Evolutionary conservation across 2,888 invertebrate genomes (phyloP), one percentile per base, ranked within the genome.

Genomic region (Polydrusus pterygomalis): DNA sequence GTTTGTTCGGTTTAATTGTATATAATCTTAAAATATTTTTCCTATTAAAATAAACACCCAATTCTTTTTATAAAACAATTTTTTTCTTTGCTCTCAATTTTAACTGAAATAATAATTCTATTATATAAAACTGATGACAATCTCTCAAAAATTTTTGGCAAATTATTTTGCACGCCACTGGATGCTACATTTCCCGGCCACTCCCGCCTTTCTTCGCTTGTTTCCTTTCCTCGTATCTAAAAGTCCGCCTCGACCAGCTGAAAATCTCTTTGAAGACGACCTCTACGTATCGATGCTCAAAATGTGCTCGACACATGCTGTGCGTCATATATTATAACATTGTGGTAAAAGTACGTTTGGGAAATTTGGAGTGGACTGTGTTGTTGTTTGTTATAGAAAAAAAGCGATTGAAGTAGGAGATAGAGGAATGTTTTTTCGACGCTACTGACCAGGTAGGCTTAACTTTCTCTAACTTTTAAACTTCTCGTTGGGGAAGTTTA

Each of bases 401-500:
- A 60, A 71, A n/a, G 13, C 54, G 30, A 25, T 25, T 25, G 11
- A n/a, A 9, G 34, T 34, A 7, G 15, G 10, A 25, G 40, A 11
- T n/a, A 20, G 34, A 38, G 10, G 8, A 2, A 51, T 9, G 40
- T 13, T 13, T 69, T 49, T 51, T 70, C 74, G 70, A 47, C 80
- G 79, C 80, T 76, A 77, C 80, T 77, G 80, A 72, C 79, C 83
- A 84, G 84, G 85, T 85, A 85, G 84, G 84, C 82, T 77, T 80
- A 75, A 75, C 69, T 78, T 75, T 75, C 70, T 69, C 76, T 54
- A 74, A 77, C 73, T 75, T 77, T 78, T 73, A 75, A 75, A 80
- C 78, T 80, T 75, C 60, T 70, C 70, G 78, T 70, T 72, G 65
- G 60, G 60, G 69, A 76, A 76, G 74, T 76, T 79, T 76, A 77